Base-by-base conservation (phyloP, 2,797 vertebrate genomes). In the Tenualosa thibaudeaui region DNA sequence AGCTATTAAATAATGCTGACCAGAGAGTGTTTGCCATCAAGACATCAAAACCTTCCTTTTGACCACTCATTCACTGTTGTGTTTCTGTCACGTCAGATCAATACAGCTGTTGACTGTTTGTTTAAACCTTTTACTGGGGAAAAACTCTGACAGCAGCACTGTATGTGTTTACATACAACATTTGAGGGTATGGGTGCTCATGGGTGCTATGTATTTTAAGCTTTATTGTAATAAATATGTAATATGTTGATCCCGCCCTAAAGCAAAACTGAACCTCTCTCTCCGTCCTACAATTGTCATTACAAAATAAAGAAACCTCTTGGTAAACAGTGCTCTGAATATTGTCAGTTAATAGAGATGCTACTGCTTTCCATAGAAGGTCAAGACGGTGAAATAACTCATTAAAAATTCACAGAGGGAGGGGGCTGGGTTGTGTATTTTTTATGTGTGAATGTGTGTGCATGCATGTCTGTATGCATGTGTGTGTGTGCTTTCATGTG, bases 401-500 rank as follows among this genome's bases (percentile, higher is more conserved):
- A 60, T 60, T 1, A 60, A 60, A 60, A 24, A 60, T 24, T 24
- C 58, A 60, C 22, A 24, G 58, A n/a, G n/a, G 22, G 58, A 24
- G 58, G n/a, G 58, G 58, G 22, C 8, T 24, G 15, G 65, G 10
- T 31, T 71, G 65, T 37, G 31, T 71, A 7, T 68, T 68, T 26
- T 37, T 12, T 71, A 2, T 68, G 65, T 68, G 65, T 68, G 65
- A 37, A 26, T 68, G 65, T 68, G 24, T 62, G 58, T 31, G 31
- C 31, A 31, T 31, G 31, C 31, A 31, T 31, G 31, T 31, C 1
- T 31, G 31, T 31, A 31, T 31, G 31, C 31, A 31, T 62, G 58
- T 24, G 60, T 62, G 60, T 62, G 62, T 65, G 62, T 65, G 62
- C 68, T 75, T 40, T 75, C 68, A 75, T 75, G 37, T 46, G 17